Evolutionary conservation across 2,888 invertebrate genomes (phyloP).

Genomic region (Capitulum mitella): DNA sequence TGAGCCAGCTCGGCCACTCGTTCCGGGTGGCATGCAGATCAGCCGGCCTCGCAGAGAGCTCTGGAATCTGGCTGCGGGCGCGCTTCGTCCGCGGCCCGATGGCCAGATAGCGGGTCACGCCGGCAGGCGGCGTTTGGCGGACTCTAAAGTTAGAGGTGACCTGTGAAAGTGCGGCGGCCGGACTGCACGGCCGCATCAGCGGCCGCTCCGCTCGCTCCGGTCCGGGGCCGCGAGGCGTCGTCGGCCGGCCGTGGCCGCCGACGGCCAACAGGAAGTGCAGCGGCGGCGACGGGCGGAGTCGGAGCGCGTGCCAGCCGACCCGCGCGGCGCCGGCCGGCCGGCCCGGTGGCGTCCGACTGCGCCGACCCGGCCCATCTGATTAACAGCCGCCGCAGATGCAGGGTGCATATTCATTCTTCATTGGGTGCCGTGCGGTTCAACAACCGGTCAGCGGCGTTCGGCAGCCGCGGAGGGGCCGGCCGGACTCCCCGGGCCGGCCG

Average conservation of each 20-base stretch:
- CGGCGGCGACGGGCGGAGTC: background rate
- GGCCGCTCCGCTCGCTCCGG: background rate
- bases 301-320: background rate
- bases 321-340: background rate
- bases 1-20: too few relatives aligned
- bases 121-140: too few relatives aligned
- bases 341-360: background rate
- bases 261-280: background rate
- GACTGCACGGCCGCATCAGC: too few relatives aligned
- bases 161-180: background rate
- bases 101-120: too few relatives aligned
- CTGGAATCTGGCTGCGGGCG: too few relatives aligned
- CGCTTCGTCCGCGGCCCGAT: too few relatives aligned
- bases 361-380: conserved; percentile 7
- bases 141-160: background rate
- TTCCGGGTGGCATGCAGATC: too few relatives aligned
- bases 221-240: too few relatives aligned
- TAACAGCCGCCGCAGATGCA: background rate
- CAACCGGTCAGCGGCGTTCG: conserved; percentile 20
- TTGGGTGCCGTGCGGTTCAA: background rate
- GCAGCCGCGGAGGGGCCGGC: too few relatives aligned
- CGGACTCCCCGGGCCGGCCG: too few relatives aligned
- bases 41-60: too few relatives aligned
- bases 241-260: too few relatives aligned
- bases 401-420: conserved; percentile 9